Evolutionary conservation across 2,113 vertebrate genomes (phyloP).

Genomic region (Alligator mississippiensis): DNA sequence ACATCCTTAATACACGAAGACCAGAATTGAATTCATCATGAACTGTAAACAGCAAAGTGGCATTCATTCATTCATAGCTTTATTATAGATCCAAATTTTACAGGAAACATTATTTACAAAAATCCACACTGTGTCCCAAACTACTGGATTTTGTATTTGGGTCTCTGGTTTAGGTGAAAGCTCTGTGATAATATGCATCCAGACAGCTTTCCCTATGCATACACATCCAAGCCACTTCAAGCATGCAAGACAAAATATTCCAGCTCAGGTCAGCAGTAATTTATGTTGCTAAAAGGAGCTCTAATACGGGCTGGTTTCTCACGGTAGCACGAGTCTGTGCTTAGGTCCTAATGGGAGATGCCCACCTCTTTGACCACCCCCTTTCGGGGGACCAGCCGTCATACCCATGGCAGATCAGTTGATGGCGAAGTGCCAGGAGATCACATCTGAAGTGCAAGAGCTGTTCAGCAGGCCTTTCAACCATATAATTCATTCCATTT

Average conservation of each 20-base stretch:
- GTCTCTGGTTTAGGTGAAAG: conserved; percentile 28
- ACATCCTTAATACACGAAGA: background rate
- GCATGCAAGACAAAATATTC: background rate
- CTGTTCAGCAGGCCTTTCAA: conserved; percentile 26
- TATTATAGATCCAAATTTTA: background rate
- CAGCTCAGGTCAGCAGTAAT: conserved; percentile 10
- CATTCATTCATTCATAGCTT: background rate
- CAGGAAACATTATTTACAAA: background rate
- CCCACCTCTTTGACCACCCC: background rate
- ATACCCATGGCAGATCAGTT: background rate
- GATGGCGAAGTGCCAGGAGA: background rate
- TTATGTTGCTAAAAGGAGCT: background rate
- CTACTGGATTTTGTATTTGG: background rate
- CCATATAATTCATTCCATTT: conserved; percentile 49
- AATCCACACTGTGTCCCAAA: background rate
- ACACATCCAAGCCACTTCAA: conserved; percentile 8
- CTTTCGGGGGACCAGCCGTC: background rate
- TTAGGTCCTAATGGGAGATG: background rate
- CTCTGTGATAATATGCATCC: background rate
- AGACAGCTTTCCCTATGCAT: conserved; percentile 14
- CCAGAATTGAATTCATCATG: background rate
- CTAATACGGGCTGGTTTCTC: background rate
- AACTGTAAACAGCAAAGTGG: background rate
- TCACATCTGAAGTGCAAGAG: background rate
- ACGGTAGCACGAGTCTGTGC: background rate